phyloP scores from a whole-genome alignment of 1,140 invertebrate genomes.

The Metaphire vulgaris region DNA sequence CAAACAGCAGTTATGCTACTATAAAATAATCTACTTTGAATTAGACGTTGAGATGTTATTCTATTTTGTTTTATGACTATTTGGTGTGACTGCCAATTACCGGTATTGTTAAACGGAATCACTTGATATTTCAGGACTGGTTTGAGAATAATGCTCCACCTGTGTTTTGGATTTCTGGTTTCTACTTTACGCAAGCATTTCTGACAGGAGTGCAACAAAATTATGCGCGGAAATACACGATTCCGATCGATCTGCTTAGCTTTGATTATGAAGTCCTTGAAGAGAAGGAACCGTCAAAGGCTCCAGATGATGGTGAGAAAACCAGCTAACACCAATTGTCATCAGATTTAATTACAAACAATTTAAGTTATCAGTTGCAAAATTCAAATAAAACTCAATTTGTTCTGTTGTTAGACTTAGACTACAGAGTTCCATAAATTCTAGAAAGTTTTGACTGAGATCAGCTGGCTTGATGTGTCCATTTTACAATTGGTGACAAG shows the following conservation, averaged over 20 bases:
- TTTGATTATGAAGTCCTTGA: constrained; percentile 53
- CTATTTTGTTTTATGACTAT: too few relatives aligned
- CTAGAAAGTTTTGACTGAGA: too few relatives aligned
- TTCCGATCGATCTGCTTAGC: constrained; percentile 52
- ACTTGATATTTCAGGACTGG: constrained; percentile 53
- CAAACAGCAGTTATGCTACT: too few relatives aligned
- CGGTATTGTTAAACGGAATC: too few relatives aligned
- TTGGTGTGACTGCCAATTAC: not conserved
- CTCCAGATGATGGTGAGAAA: constrained; percentile 52
- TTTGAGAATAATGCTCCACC: constrained; percentile 47
- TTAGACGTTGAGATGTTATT: too few relatives aligned
- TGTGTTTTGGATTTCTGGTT: constrained; percentile 37
- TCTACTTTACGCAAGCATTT: constrained; percentile 47
- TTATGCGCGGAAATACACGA: constrained; percentile 53
- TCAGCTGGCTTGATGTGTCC: too few relatives aligned
- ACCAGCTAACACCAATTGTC: constrained; percentile 9
- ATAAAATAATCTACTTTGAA: too few relatives aligned
- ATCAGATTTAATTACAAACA: not conserved
- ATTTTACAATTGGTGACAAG: too few relatives aligned
- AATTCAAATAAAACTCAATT: too few relatives aligned
- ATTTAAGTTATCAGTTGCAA: too few relatives aligned
- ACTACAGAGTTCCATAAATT: too few relatives aligned
- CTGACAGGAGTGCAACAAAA: constrained; percentile 54
- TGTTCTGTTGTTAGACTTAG: too few relatives aligned
- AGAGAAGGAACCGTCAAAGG: constrained; percentile 45